A percentile compares a stretch with the other conserved stretches of the same genome.
Conservation (phyloP, 2,797 vertebrate genomes). For the Halcyon chelicuti region DNA sequence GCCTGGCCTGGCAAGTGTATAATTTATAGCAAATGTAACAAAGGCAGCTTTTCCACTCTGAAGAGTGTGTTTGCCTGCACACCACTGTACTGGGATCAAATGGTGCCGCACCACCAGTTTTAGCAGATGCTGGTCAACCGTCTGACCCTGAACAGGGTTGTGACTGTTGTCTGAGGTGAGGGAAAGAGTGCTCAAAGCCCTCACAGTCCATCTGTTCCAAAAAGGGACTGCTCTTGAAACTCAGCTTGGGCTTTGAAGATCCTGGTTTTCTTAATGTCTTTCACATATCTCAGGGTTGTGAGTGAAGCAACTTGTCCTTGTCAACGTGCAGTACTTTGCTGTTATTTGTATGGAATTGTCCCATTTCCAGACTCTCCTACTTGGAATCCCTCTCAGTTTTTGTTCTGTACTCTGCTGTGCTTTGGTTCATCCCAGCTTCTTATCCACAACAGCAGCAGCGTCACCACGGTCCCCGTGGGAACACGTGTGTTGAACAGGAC, state of each 20-base stretch:
- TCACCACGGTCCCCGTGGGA: accelerated
- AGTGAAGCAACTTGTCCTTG: neutral
- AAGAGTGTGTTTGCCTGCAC: accelerated
- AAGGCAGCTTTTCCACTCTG: neutral
- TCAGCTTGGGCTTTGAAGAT: neutral
- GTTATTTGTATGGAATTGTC: neutral
- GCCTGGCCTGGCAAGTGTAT: neutral
- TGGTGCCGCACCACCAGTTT: accelerated
- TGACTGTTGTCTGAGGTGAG: neutral
- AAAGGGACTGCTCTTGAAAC: neutral
- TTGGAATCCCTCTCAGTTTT: neutral
- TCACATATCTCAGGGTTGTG: neutral
- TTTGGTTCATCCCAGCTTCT: neutral
- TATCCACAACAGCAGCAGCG: neutral
- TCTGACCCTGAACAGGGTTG: neutral
- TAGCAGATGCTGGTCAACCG: neutral
- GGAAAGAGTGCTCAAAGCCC: neutral
- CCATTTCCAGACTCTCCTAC: neutral
- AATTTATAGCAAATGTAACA: neutral
- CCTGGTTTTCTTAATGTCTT: neutral
- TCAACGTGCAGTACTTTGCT: neutral
- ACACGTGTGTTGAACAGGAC: neutral
- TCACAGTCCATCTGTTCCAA: neutral
- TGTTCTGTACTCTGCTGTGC: neutral
- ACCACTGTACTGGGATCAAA: neutral